Base-by-base conservation (phyloP, 2,797 vertebrate genomes). In the Vultur gryphus region DNA sequence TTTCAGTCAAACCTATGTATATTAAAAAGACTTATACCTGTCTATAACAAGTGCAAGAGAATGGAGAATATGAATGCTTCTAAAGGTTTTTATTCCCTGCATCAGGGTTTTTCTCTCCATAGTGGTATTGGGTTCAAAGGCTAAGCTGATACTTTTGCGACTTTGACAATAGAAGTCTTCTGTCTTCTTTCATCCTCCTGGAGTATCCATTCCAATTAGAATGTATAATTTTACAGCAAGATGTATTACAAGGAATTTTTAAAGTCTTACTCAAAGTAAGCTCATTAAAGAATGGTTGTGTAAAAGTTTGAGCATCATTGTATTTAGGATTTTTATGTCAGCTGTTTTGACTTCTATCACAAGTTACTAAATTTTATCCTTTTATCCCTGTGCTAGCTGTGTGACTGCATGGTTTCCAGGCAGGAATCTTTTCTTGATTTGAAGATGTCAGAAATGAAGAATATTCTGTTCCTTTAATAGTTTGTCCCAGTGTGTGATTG, bases 371-470 rank as follows among this genome's bases (percentile, higher is more conserved):
- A 75, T 94, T 78, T 71, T 84, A 23, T 78, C 58, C 28, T 75
- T 96, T 96, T 79, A 66, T 89, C 33, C 33, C 35, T 76, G 9
- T 79, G 39, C 71, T 94, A 48, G 51, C 65, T 94, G 62, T 81
- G 65, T 88, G 81, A 88, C 62, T 91, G 88, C 64, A 43, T 90
- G 59, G 24, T 90, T 95, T 95, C 85, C 55, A 88, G 29, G 31
- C 39, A 57, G 41, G 86, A 93, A 87, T 79, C 59, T 93, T 91
- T 72, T 84, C 73, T 90, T 93, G 70, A 80, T 87, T 84, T 89
- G 85, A 84, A 80, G 55, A 70, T 90, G 78, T 93, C 94, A 96
- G 43, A 82, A 91, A 84, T 82, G 49, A 88, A 66, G 43, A 85
- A n/a, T 84, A 65, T 77, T 95, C 66, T 86, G 41, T 88, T 88